Evolutionary conservation across 2,797 vertebrate genomes (phyloP), one percentile per base, ranked within the genome.

Genomic region (Megalops cyprinoides): DNA sequence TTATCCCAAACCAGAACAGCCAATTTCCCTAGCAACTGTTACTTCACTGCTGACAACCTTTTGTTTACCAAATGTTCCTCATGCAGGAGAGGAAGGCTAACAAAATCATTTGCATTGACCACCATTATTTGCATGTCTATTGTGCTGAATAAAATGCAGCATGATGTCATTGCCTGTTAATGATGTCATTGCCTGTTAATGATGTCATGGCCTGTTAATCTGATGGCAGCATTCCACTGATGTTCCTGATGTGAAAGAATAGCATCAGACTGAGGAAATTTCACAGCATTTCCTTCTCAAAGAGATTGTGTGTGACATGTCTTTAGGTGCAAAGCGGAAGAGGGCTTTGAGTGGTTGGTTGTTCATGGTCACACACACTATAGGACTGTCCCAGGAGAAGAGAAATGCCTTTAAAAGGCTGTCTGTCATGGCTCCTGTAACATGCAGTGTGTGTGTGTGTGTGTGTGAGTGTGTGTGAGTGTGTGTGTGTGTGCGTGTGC

Each of bases 31-130:
- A 12, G n/a, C n/a, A n/a, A n/a, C n/a, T n/a, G n/a, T n/a, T n/a
- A n/a, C n/a, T n/a, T n/a, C n/a, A n/a, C n/a, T n/a, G n/a, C n/a
- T n/a, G n/a, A n/a, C 67, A 71, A 8, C 37, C n/a, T 18, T 71
- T 71, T 71, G 67, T 31, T 69, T 69, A 69, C 18, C 67, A 71
- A 44, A 71, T 71, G 5, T 39, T n/a, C 65, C 28, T 34, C 34
- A 4, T 39, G 31, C 34, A 44, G 6, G 9, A 39, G 25, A n/a
- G 23, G 37, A n/a, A 23, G 18, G 44, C 67, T 23, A 71, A 8
- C 37, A 71, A 44, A 12, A 67, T 18, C 7, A 71, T 71, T 42
- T 42, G 37, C 67, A 71, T 44, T 42, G 3, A 42, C 6, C 37
- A 2, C 6, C 44, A 23, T 71, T 71, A 9, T 39, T 42, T 69